Base-by-base conservation (phyloP, 2,797 vertebrate genomes). In the Enteromius treurensis region DNA sequence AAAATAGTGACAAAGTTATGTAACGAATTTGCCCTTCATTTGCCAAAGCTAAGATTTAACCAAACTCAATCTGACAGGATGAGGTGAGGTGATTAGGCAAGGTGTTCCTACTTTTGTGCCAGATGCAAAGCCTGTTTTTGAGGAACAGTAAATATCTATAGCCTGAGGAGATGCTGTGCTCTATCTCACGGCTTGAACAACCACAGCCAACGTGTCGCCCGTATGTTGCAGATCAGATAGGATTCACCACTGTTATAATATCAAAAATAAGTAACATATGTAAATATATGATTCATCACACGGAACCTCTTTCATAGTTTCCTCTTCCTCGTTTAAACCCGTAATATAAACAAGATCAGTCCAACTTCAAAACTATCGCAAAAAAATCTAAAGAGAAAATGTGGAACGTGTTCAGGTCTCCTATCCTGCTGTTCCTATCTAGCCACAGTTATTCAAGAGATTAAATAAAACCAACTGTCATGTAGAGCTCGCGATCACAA, bases 71-170 rank as follows among this genome's bases (percentile, higher is more conserved):
- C 11, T 15, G 1, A n/a, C 10, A 55, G 15, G 2, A 49, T 55
- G 53, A 55, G 26, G 3, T 47, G 45, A 71, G 4, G 11, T 8
- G 10, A 45, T 55, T 75, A 55, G 26, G 7, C 26, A 45, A 71
- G 4, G 11, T 7, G 9, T 32, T 32, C 37, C 15, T 55, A 64
- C 15, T 80, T n/a, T 29, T 51, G 26, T 15, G 32, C 34, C n/a
- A 60, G 60, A 47, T 7, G 23, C 81, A 37, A 83, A 62, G 62
- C 73, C 65, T 78, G 65, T 83, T 70, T 83, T 64, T 21, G 65
- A 70, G 53, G 65, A 86, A 79, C 75, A 68, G 49, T 79, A 83
- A 69, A 75, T 82, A 67, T 67, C 53, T 14, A 55, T 71, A 74
- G 80, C 80, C 84, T 34, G 49, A 68, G 84, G 80, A 79, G 17